phyloP scores from a whole-genome alignment of 37 sponge, comb jelly and placozoan genomes.

The Oscarella lobularis region DNA sequence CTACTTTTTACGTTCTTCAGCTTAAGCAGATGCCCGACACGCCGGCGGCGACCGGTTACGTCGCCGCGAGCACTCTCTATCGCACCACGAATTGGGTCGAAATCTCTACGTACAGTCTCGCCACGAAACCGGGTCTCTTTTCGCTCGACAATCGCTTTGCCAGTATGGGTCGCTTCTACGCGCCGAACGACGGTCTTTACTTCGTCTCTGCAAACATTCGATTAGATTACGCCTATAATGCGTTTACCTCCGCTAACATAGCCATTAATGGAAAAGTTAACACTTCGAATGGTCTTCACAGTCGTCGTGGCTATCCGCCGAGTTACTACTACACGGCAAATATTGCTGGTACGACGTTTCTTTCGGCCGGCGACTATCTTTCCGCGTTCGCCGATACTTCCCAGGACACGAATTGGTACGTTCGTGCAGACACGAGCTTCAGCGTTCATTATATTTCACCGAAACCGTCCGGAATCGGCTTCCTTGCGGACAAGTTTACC shows the following conservation, averaged over 20 bases:
- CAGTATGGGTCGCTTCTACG: neutral
- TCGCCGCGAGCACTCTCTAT: neutral
- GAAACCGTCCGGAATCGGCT: neutral
- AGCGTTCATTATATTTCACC: neutral
- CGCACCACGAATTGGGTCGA: neutral
- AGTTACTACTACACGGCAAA: neutral
- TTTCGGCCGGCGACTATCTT: neutral
- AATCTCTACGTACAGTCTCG: neutral
- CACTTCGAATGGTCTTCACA: neutral
- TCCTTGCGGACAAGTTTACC: neutral
- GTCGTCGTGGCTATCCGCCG: neutral
- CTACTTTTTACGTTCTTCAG: neutral
- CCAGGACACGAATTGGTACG: constrained; percentile 1
- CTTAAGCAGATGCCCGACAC: neutral
- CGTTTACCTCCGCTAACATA: neutral
- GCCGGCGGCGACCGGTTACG: neutral
- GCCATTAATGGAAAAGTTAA: neutral
- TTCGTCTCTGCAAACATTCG: constrained; percentile 6
- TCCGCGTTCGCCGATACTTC: neutral
- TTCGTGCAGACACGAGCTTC: neutral
- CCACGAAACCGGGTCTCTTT: neutral
- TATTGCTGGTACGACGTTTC: neutral
- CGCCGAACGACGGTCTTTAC: constrained; percentile 1
- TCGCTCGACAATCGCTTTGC: neutral
- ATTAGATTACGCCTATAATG: neutral